Base-by-base conservation (phyloP, 1,140 invertebrate species). In the Diprion similis region DNA sequence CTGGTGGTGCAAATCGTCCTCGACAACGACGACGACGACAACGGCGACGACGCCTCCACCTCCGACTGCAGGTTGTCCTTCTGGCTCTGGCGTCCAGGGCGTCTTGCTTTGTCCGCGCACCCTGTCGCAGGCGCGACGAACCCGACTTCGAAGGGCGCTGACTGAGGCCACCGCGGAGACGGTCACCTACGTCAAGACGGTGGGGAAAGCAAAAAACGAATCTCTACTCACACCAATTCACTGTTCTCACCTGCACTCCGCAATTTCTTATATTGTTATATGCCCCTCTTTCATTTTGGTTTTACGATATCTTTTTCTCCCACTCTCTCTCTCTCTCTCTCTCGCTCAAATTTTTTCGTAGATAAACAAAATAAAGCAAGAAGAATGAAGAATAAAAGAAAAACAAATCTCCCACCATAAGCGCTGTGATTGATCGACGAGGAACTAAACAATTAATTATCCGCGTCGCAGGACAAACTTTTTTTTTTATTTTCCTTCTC, bases 111-210 rank as follows among this genome's bases (percentile, higher is more conserved):
- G 94, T 89, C 94, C 94, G 84, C 93, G 94, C 89, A 95, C 94
- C 83, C 91, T 96, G 92, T 93, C 94, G 87, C 94, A 95, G 91
- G 92, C 92, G 82, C 91, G 95, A 83, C 92, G 94, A 80, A 91
- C 93, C 82, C 91, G 93, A 83, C 92, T 96, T 86, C 92, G 94
- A 85, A 91, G 95, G 83, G 94, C 95, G 81, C 94, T 95, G 89
- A 96, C 95, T 85, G 94, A 96, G 89, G 94, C 94, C 82, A 95
- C 94, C 81, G 93, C 93, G 88, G 94, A 96, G 89, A 94, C 94
- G 83, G 92, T 95, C 89, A 93, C 91, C 90, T 93, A 94, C 92
- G 94, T 94, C 89, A 94, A 94, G 93, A 94, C 94, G 94, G 94
- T 95, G 92, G 91, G 87, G 80, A 84, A 73, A 46, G 66, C 71